Evolutionary conservation across 2,888 invertebrate genomes (phyloP).

Genomic region (Tachina lurida): DNA sequence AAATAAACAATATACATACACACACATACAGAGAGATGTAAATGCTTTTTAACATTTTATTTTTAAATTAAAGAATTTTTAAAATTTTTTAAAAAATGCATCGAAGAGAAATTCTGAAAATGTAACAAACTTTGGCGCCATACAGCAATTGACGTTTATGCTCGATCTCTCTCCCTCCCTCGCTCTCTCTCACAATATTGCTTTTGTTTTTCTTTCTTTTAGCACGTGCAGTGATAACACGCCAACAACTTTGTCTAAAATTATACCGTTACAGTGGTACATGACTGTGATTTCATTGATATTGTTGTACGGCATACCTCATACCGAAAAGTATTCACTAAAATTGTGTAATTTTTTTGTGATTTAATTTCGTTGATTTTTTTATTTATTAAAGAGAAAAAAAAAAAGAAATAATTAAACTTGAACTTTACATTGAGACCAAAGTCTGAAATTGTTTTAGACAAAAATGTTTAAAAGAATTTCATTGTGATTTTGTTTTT

Average conservation of each 20-base stretch:
- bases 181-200: background rate
- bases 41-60: background rate
- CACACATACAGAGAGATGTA: background rate
- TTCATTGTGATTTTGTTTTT: slow-evolving; percentile 21
- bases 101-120: slow-evolving; percentile 18
- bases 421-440: slow-evolving; percentile 66
- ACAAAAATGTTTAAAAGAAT: slow-evolving; percentile 46
- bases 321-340: slow-evolving; percentile 25
- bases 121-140: slow-evolving; percentile 70
- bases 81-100: background rate
- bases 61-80: background rate
- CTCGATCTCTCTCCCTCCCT: background rate
- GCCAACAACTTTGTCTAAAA: slow-evolving; percentile 48
- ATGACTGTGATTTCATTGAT: background rate
- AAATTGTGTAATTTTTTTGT: slow-evolving; percentile 39
- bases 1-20: slow-evolving; percentile 7
- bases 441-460: slow-evolving; percentile 65
- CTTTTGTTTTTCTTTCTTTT: background rate
- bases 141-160: slow-evolving; percentile 69
- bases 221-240: slow-evolving; percentile 71
- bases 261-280: slow-evolving; percentile 8
- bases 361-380: background rate
- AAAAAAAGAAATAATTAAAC: slow-evolving; percentile 40
- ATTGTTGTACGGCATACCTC: slow-evolving; percentile 43
- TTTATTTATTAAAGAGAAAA: background rate